These are phyloP conservation scores for Riptortus pedestris DNA, from an alignment of 1,140 invertebrate species.

Conservation along the genomic window DNA sequence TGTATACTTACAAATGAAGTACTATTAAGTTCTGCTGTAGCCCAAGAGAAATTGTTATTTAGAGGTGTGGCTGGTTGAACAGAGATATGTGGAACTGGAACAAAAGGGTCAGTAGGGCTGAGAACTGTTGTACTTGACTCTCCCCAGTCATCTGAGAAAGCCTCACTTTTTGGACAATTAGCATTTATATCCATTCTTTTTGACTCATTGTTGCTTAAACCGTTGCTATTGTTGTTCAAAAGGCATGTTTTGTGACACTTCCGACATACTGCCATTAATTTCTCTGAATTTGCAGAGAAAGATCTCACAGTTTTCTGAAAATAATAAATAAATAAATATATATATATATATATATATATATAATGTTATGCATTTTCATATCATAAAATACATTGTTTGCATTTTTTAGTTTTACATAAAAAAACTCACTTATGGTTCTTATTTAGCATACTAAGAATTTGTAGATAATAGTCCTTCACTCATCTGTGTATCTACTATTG, in stretches of 20 bases:
- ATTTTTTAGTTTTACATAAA: too few relatives aligned
- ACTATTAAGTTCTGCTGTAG: conserved; percentile 10
- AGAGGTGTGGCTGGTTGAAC: conserved; percentile 60
- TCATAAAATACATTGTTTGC: too few relatives aligned
- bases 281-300: conserved; percentile 28
- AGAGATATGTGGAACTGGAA: conserved; percentile 51
- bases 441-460: too few relatives aligned
- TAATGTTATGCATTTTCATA: too few relatives aligned
- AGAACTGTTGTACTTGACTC: conserved; percentile 19
- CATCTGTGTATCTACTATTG: too few relatives aligned
- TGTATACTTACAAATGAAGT: conserved; percentile 10
- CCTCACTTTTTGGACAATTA: conserved; percentile 1
- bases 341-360: too few relatives aligned
- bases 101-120: conserved; percentile 40
- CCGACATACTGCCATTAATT: conserved; percentile 48
- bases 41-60: conserved; percentile 32
- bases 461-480: too few relatives aligned
- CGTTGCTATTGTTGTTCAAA: conserved; percentile 38
- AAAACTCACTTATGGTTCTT: too few relatives aligned
- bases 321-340: conserved; percentile 1
- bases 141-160: conserved; percentile 19
- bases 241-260: conserved; percentile 63
- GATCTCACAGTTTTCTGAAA: conserved; percentile 32
- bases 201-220: neutral
- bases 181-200: conserved; percentile 22